Conservation (phyloP, 2,113 vertebrate species). For the Brienomyrus longianalis region DNA sequence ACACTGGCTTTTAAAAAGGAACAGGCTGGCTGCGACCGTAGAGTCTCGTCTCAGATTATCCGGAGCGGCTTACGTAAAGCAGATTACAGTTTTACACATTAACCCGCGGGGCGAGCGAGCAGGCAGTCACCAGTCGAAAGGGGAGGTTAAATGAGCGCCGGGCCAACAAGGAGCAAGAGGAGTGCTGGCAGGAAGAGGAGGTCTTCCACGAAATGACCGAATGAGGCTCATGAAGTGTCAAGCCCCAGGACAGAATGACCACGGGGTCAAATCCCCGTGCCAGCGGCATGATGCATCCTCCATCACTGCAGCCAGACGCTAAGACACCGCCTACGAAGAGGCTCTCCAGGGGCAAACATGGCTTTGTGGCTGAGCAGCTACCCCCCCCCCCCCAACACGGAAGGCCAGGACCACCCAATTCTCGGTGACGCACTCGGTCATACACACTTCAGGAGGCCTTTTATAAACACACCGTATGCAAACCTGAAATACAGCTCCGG, state of each 20-base stretch:
- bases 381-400: background rate
- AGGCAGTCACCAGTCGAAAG: background rate
- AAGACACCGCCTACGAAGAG: background rate
- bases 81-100: background rate
- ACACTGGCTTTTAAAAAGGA: background rate
- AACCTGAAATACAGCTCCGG: background rate
- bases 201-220: background rate
- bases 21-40: background rate
- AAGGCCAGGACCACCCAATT: background rate
- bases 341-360: background rate
- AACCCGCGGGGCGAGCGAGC: background rate
- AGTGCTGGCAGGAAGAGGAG: background rate
- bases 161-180: background rate
- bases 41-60: background rate
- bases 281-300: background rate
- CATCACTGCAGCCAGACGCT: background rate
- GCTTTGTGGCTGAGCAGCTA: background rate
- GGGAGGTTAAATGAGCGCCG: background rate
- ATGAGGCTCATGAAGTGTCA: background rate
- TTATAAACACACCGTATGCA: background rate
- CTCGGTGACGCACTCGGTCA: background rate
- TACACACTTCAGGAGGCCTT: background rate
- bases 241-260: background rate
- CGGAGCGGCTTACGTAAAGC: background rate
- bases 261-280: background rate